These are phyloP conservation scores for Eretmochelys imbricata DNA, from an alignment of 2,113 vertebrate species.

Conservation along the genomic window DNA sequence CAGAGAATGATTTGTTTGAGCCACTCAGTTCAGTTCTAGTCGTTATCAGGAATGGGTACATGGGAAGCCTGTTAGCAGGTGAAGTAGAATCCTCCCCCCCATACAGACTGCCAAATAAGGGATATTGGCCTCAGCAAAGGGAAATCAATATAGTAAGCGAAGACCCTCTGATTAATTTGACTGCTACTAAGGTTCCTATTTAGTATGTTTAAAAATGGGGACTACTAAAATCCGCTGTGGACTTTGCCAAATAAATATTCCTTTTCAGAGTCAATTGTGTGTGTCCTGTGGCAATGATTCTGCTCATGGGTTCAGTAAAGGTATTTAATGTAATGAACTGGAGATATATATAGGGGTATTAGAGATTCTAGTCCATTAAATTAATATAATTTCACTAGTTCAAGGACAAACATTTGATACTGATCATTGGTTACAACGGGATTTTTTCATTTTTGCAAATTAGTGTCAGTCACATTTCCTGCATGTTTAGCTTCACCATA, in stretches of 20 bases:
- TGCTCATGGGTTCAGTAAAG: neutral
- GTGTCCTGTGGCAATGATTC: neutral
- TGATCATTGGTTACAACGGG: neutral
- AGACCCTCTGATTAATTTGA: neutral
- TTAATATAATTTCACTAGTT: neutral
- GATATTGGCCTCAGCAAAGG: neutral
- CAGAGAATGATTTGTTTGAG: no score
- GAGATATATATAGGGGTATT: rapidly evolving
- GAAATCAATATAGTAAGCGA: neutral
- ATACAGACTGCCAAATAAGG: neutral
- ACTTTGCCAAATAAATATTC: neutral
- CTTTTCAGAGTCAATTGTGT: neutral
- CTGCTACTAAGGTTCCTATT: neutral
- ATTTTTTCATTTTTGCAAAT: neutral
- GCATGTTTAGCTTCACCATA: neutral
- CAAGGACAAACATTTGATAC: neutral
- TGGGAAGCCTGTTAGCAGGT: neutral
- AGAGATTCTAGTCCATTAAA: neutral
- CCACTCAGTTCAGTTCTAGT: no score
- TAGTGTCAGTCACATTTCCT: neutral
- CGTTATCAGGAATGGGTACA: neutral
- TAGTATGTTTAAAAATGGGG: neutral
- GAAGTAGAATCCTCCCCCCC: neutral
- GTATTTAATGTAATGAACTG: neutral
- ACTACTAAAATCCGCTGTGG: neutral